Conservation (phyloP, 2,113 vertebrate species). For the Opisthocomus hoazin region DNA sequence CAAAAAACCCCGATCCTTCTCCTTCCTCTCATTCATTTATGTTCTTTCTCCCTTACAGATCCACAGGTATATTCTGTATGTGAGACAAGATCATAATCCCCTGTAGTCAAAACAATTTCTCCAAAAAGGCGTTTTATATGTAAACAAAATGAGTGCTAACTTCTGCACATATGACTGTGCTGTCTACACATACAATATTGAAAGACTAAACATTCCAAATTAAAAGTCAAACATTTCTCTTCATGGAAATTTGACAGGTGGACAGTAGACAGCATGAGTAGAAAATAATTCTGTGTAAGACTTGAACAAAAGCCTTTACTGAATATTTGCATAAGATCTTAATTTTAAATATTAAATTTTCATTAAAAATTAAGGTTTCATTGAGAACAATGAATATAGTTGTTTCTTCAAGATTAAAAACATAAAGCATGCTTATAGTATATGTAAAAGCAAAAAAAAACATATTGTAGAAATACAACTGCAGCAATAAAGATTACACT, state of each 20-base stretch:
- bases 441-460: background rate
- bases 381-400: background rate
- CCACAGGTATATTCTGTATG: background rate
- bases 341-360: background rate
- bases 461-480: background rate
- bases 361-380: background rate
- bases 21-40: background rate
- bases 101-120: constrained; percentile 7
- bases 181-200: background rate
- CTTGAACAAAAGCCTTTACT: background rate
- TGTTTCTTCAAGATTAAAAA: background rate
- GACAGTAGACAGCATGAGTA: background rate
- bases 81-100: background rate
- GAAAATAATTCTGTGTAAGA: background rate
- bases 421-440: background rate
- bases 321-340: background rate
- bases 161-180: background rate
- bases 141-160: background rate
- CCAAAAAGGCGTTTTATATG: background rate
- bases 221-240: background rate
- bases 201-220: background rate
- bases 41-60: background rate
- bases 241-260: background rate
- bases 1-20: background rate
- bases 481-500: background rate